Evolutionary conservation across 2,797 vertebrate species (phyloP).

Genomic region (Enteromius anoplus): DNA sequence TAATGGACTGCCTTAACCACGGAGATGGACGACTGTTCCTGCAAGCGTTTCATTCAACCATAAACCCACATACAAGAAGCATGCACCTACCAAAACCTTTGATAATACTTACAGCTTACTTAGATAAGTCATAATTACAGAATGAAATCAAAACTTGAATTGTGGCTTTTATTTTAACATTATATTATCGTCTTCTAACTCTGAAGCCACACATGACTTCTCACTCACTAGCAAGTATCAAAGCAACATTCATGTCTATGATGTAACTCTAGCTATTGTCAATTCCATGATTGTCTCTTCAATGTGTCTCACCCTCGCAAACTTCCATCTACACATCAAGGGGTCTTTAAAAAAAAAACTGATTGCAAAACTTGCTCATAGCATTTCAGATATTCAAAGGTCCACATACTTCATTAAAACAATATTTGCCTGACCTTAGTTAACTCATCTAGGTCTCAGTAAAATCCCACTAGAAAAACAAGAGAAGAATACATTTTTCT

Average conservation of each 20-base stretch:
- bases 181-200: neutral
- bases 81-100: neutral
- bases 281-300: neutral
- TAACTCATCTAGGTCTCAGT: neutral
- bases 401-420: constrained; percentile 9
- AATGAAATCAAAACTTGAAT: neutral
- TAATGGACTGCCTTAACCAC: constrained; percentile 20
- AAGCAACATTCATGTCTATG: neutral
- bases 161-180: neutral
- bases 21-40: neutral
- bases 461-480: constrained; percentile 1
- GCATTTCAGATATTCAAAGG: constrained; percentile 14
- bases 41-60: neutral
- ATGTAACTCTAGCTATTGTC: neutral
- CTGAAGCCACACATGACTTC: neutral
- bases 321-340: neutral
- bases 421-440: constrained; percentile 48
- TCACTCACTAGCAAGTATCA: neutral
- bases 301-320: neutral
- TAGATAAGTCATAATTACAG: neutral
- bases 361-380: too few species aligned
- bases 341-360: too few species aligned
- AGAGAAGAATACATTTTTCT: neutral
- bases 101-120: neutral
- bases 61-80: neutral